A percentile compares a stretch with the other conserved stretches of the same genome.
These are phyloP conservation scores for Mythimna lalbum DNA, from an alignment of 2,888 invertebrate species.

Conservation along the genomic window DNA sequence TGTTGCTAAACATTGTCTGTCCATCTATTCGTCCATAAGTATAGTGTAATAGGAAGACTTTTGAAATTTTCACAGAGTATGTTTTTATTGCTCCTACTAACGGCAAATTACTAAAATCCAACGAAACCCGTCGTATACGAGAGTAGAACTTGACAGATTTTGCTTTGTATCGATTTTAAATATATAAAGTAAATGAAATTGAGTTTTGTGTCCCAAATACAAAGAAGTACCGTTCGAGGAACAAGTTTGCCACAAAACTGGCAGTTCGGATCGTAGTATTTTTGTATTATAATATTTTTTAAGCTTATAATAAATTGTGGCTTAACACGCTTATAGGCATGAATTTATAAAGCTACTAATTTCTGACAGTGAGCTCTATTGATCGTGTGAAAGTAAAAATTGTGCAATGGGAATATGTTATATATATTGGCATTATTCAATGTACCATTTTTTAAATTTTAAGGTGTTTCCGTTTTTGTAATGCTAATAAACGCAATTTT, in stretches of 20 bases:
- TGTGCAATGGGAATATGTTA: too few species aligned
- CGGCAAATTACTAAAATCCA: too few species aligned
- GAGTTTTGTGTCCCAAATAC: conserved; percentile 10
- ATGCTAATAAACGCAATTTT: too few species aligned
- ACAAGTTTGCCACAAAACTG: conserved; percentile 33
- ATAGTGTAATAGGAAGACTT: too few species aligned
- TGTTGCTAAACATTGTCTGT: too few species aligned
- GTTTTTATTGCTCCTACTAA: too few species aligned
- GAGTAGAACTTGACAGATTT: not conserved
- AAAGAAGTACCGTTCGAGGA: conserved; percentile 30
- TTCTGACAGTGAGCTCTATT: not conserved
- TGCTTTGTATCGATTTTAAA: not conserved
- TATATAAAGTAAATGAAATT: not conserved
- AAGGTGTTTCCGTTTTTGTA: too few species aligned
- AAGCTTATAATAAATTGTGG: not conserved
- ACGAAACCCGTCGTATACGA: too few species aligned
- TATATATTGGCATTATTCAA: too few species aligned
- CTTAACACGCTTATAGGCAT: not conserved
- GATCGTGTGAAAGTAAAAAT: not conserved
- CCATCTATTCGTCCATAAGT: too few species aligned
- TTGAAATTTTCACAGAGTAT: too few species aligned
- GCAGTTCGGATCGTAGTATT: conserved; percentile 1
- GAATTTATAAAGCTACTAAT: not conserved
- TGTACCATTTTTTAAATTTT: too few species aligned
- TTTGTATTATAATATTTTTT: not conserved